Conservation (phyloP, 2,113 vertebrate species). For the Mesoclemmys tuberculata region DNA sequence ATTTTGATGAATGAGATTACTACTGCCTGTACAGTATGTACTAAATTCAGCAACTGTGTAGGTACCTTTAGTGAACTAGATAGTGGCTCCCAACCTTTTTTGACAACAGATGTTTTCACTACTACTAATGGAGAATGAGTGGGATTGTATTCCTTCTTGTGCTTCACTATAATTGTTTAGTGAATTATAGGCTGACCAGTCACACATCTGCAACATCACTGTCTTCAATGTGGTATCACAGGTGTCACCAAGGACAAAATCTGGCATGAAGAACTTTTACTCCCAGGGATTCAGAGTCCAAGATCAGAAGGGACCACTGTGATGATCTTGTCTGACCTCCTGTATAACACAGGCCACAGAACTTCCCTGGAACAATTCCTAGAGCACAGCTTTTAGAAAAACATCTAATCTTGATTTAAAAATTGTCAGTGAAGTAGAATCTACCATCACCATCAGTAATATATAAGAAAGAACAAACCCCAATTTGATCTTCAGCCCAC, state of each 20-base stretch:
- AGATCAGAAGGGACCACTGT: not conserved
- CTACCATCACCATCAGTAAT: not conserved
- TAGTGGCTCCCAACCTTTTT: not conserved
- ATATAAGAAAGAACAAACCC: not conserved
- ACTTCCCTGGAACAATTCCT: not conserved
- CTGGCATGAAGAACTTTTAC: not conserved
- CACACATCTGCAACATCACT: not conserved
- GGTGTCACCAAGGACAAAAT: not conserved
- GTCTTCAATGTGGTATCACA: not conserved
- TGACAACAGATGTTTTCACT: not conserved
- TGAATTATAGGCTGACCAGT: not conserved
- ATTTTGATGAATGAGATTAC: rapidly evolving
- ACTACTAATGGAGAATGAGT: not conserved
- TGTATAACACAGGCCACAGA: not conserved
- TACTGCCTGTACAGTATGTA: not conserved
- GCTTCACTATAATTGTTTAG: not conserved
- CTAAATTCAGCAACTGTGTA: not conserved
- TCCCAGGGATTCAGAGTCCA: not conserved
- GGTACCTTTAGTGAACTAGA: not conserved
- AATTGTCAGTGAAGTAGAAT: not conserved
- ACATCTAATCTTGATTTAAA: not conserved
- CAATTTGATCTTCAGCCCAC: not conserved
- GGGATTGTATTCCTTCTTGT: not conserved
- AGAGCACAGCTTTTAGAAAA: not conserved
- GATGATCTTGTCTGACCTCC: not conserved